phyloP scores from a whole-genome alignment of 1,140 invertebrate species.

The Gryllus bimaculatus region DNA sequence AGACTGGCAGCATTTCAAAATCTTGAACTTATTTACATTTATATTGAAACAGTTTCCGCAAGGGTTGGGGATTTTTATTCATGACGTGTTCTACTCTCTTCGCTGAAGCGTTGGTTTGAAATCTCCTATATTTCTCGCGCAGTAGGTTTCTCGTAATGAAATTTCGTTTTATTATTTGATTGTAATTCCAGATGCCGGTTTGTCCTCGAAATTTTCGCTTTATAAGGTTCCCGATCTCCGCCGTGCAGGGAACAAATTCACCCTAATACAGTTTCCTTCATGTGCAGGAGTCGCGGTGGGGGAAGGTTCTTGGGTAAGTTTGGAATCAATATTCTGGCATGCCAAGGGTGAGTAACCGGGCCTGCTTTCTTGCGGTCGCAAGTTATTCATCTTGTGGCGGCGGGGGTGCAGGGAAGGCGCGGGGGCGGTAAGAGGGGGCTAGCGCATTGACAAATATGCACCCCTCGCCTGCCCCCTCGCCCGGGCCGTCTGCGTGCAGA shows the following conservation, averaged over 20 bases:
- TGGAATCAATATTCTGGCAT: background rate
- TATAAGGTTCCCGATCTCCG: background rate
- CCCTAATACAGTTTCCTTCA: conserved; percentile 1
- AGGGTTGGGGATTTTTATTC: background rate
- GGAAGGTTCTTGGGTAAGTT: background rate
- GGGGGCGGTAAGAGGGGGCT: background rate
- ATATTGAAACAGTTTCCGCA: background rate
- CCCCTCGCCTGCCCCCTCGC: background rate
- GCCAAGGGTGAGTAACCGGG: background rate
- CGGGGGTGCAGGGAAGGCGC: background rate
- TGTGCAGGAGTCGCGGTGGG: background rate
- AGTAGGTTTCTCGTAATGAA: background rate
- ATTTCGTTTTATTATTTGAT: background rate
- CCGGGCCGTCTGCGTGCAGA: background rate
- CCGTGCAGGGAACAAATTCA: background rate
- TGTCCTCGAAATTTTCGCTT: background rate
- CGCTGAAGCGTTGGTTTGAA: background rate
- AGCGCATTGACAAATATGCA: background rate
- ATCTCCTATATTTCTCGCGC: background rate
- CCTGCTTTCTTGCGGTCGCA: background rate
- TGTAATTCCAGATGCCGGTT: background rate
- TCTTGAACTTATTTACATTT: background rate
- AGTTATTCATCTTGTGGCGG: background rate
- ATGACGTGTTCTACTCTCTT: background rate
- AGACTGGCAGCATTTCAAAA: background rate